These are phyloP conservation scores for Gonatopus flavifemur DNA, from an alignment of 1,140 invertebrate species.

Conservation along the genomic window DNA sequence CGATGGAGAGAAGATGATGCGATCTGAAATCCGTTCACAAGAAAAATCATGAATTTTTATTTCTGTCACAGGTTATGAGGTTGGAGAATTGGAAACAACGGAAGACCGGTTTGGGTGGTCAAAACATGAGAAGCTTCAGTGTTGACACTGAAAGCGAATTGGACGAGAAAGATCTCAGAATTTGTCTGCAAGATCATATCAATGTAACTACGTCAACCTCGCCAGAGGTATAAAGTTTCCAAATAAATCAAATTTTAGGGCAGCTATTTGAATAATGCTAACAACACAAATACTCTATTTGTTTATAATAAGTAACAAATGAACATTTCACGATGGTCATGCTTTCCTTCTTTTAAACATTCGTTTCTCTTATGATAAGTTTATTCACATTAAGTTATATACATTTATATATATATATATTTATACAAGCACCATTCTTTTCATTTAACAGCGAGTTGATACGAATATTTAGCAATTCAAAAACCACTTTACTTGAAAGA, in stretches of 20 bases:
- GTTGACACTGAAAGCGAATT: conserved; percentile 59
- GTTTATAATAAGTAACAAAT: conserved; percentile 15
- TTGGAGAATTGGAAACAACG: conserved; percentile 64
- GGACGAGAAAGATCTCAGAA: conserved; percentile 56
- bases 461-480: no score
- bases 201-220: conserved; percentile 28
- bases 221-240: conserved; percentile 35
- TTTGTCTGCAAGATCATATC: conserved; percentile 52
- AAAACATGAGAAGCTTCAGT: conserved; percentile 47
- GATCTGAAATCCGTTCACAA: no score
- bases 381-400: no score
- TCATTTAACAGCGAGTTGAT: no score
- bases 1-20: no score
- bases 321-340: conserved; percentile 21
- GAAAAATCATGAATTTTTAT: background rate
- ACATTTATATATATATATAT: no score
- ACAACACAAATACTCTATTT: conserved; percentile 29
- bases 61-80: conserved; percentile 64
- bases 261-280: conserved; percentile 24
- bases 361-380: no score
- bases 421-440: no score
- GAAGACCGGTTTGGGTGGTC: conserved; percentile 44
- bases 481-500: no score
- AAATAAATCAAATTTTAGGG: conserved; percentile 32
- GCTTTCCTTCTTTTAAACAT: no score